These are phyloP conservation scores for Hirtodrosophila histrioides DNA, from an alignment of 2,888 invertebrate genomes.

Conservation along the genomic window DNA sequence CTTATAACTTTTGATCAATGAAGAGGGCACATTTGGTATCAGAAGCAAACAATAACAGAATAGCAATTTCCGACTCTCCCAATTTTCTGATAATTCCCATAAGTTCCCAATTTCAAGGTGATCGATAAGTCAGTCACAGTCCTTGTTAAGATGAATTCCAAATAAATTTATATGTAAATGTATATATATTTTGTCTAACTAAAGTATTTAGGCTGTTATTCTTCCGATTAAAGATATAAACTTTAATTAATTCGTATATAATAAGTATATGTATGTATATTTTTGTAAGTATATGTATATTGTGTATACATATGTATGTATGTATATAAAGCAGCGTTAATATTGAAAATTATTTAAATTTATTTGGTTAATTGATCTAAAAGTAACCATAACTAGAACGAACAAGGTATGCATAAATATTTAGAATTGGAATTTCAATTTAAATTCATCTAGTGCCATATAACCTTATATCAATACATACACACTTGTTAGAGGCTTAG, in stretches of 20 bases:
- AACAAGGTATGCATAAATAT: constrained; percentile 10
- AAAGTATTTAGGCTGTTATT: constrained; percentile 16
- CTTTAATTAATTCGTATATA: constrained; percentile 17
- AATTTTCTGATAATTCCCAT: constrained; percentile 1
- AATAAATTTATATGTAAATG: constrained; percentile 8
- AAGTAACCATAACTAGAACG: constrained; percentile 21
- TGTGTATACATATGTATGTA: constrained; percentile 15
- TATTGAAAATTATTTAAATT: constrained; percentile 17
- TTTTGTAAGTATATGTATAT: constrained; percentile 13
- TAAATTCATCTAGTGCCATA: constrained; percentile 18
- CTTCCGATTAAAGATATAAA: constrained; percentile 13
- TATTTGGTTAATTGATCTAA: constrained; percentile 14
- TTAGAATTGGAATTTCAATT: constrained; percentile 9
- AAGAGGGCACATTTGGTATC: no score
- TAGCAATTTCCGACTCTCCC: no score
- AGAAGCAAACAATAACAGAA: no score
- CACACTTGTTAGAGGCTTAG: constrained; percentile 4
- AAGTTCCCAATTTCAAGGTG: no score
- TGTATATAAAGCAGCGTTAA: constrained; percentile 14
- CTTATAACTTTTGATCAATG: no score
- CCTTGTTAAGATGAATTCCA: not conserved
- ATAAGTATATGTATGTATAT: constrained; percentile 5
- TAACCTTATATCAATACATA: constrained; percentile 5
- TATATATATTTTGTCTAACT: constrained; percentile 17
- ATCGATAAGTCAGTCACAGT: no score